These are phyloP conservation scores for Pygoscelis adeliae DNA, from an alignment of 2,113 vertebrate genomes.

Conservation along the genomic window DNA sequence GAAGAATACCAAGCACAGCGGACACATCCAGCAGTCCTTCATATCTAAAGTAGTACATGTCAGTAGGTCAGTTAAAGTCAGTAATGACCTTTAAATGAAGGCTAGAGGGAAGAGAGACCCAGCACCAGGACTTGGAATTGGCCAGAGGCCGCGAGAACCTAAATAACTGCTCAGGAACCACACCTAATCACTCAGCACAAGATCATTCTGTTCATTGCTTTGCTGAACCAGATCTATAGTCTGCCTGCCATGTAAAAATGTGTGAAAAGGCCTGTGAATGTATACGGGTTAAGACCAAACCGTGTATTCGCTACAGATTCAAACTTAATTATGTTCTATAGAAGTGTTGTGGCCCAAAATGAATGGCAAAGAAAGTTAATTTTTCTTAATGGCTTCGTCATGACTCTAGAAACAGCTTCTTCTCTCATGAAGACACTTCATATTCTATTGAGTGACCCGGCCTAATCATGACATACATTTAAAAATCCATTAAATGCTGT, in stretches of 20 bases:
- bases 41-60: neutral
- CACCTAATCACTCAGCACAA: neutral
- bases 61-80: neutral
- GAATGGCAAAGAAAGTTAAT: neutral
- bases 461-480: neutral
- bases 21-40: neutral
- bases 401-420: neutral
- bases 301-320: neutral
- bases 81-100: neutral
- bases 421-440: neutral
- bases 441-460: neutral
- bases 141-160: neutral
- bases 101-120: neutral
- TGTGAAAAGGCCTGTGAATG: accelerated
- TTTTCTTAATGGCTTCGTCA: neutral
- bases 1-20: neutral
- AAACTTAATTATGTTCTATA: neutral
- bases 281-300: neutral
- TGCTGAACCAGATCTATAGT: neutral
- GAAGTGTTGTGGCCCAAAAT: neutral
- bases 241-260: accelerated
- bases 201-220: neutral
- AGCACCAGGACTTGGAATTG: neutral
- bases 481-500: neutral
- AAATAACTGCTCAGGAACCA: neutral